Evolutionary conservation across 2,888 invertebrate genomes (phyloP).

Genomic region (Rhingia campestris): DNA sequence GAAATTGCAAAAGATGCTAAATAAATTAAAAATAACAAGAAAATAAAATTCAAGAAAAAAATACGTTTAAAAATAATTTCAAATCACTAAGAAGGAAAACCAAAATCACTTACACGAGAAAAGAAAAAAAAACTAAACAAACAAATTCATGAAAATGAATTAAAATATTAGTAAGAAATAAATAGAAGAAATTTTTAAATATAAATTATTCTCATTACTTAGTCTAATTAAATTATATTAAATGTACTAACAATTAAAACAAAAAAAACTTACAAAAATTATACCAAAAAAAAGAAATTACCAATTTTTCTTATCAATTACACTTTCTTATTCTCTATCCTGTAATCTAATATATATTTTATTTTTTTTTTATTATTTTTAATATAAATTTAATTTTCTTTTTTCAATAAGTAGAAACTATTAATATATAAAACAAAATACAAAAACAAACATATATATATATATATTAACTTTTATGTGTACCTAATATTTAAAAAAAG

Average conservation of each 20-base stretch:
- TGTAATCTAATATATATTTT: conserved; percentile 47
- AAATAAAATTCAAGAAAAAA: conserved; percentile 26
- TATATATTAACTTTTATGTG: conserved; percentile 71
- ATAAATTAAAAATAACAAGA: conserved; percentile 17
- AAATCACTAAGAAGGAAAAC: conserved; percentile 40
- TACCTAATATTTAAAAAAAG: conserved; percentile 69
- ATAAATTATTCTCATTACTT: conserved; percentile 70
- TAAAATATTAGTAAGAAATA: conserved; percentile 65
- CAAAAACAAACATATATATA: conserved; percentile 19
- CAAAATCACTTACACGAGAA: conserved; percentile 43
- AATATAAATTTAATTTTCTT: conserved; percentile 10
- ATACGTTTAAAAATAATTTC: conserved; percentile 45
- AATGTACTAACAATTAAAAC: conserved; percentile 55
- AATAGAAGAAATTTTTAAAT: conserved; percentile 71
- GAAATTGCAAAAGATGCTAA: conserved; percentile 38
- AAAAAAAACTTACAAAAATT: conserved; percentile 20
- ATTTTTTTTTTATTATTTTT: conserved; percentile 10
- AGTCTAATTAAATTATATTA: conserved; percentile 71
- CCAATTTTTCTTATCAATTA: conserved; percentile 56
- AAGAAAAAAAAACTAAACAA: conserved; percentile 21
- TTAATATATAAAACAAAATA: conserved; percentile 36
- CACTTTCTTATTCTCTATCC: conserved; percentile 59
- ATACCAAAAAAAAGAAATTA: conserved; percentile 40
- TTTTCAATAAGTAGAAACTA: conserved; percentile 58
- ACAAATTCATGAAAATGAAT: conserved; percentile 26